Evolutionary conservation across 2,888 invertebrate genomes (phyloP).

Genomic region (Erpobdella octoculata): DNA sequence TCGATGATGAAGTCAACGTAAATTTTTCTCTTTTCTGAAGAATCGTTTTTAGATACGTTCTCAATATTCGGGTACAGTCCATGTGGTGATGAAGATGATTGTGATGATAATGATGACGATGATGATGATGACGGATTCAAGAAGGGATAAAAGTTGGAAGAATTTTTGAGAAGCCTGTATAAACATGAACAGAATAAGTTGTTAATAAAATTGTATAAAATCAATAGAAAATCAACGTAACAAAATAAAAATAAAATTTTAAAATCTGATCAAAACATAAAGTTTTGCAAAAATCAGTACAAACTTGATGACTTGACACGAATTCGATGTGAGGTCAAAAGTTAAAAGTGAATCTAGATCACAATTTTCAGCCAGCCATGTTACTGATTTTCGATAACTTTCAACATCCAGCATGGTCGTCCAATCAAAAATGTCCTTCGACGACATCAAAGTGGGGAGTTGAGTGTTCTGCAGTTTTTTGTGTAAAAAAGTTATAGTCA

Average conservation of each 20-base stretch:
- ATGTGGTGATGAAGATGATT: no score
- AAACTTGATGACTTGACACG: neutral
- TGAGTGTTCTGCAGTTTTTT: slow-evolving; percentile 7
- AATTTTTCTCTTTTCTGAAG: no score
- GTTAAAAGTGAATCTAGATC: neutral
- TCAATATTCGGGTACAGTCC: no score
- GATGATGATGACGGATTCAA: slow-evolving; percentile 7
- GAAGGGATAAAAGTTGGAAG: neutral
- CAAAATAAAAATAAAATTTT: neutral
- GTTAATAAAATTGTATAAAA: neutral
- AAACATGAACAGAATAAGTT: neutral
- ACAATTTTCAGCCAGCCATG: slow-evolving; percentile 5
- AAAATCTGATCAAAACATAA: no score
- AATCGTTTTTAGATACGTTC: no score
- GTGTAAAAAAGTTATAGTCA: no score
- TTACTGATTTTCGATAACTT: neutral
- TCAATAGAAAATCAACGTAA: neutral
- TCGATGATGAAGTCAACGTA: no score
- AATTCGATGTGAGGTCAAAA: slow-evolving; percentile 8
- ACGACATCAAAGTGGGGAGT: neutral
- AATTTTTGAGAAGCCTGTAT: slow-evolving; percentile 1
- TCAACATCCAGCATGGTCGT: neutral
- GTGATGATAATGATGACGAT: no score
- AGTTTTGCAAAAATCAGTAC: no score
- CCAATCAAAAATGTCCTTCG: slow-evolving; percentile 18